phyloP scores from a whole-genome alignment of 2,797 vertebrate genomes.

The Oryzias dopingdopingensis region DNA sequence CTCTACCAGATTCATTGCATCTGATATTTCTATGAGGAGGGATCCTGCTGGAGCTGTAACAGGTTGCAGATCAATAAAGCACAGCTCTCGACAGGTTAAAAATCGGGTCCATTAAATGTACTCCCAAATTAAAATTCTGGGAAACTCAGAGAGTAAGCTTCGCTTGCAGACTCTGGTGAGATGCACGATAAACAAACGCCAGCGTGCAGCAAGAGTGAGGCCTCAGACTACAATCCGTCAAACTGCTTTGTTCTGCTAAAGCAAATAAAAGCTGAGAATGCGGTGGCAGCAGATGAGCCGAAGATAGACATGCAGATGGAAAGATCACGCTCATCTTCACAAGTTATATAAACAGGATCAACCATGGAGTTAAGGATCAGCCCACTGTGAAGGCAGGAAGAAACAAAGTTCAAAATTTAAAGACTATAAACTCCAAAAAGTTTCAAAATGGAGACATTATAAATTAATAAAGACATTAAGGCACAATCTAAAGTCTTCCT shows the following conservation, averaged over 20 bases:
- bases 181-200: not conserved
- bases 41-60: conserved; percentile 7
- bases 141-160: not conserved
- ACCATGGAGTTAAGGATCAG: conserved; percentile 1
- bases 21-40: conserved; percentile 27
- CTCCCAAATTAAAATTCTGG: not conserved
- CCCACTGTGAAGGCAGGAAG: not conserved
- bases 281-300: conserved; percentile 18
- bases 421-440: no score
- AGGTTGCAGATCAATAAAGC: conserved; percentile 37
- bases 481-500: no score
- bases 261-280: conserved; percentile 18
- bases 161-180: not conserved
- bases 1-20: conserved; percentile 12
- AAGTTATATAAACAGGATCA: conserved; percentile 13
- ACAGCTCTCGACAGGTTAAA: conserved; percentile 6
- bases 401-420: not conserved
- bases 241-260: not conserved
- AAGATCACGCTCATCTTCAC: conserved; percentile 15
- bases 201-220: conserved; percentile 6
- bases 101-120: not conserved
- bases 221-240: not conserved
- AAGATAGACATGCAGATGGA: conserved; percentile 18
- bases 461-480: no score
- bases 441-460: no score